Base-by-base conservation (phyloP, 1,140 invertebrate species). In the Panulirus ornatus region DNA sequence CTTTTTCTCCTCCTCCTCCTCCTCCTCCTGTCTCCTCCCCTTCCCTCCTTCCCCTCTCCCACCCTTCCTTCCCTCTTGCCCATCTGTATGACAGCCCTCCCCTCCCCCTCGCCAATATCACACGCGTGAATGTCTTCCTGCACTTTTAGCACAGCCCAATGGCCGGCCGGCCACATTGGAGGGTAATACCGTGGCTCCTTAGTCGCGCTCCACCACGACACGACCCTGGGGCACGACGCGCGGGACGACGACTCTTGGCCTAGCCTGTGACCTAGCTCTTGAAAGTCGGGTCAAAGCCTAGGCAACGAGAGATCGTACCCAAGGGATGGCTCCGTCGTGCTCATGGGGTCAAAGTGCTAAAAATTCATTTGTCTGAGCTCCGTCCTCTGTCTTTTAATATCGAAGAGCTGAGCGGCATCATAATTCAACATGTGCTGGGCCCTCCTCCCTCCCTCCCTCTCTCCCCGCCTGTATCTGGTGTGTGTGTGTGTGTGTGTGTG, bases 101-200 rank as follows among this genome's bases (percentile, higher is more conserved):
- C 6, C 73, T 8, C 73, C 36, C 0, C 2, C 40, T 11, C 73
- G 19, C 73, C 36, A 2, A 8, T 76, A 76, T 76, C 42, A 76
- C 73, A 38, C 8, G 73, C 34, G 73, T 76, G 71, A 75, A 75
- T 75, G 71, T 75, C 71, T 75, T 75, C 71, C 71, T 42, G 8
- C 16, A 42, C 73, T 76, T n/a, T 76, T 76, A 40, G 73, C 73
- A 34, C 44, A 27, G 22, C 6, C 63, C 34, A 76, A 22, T 38
- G 70, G 42, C 38, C 73, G 36, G 22, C 71, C 71, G 6, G 30
- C 63, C 63, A 34, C 22, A 5, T 34, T 19, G 30, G 63, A 47
- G 44, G 44, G 14, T 47, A 47, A 47, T 47, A 47, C 44, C 5
- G 14, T n/a, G n/a, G n/a, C n/a, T n/a, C n/a, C n/a, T n/a, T n/a